phyloP scores from a whole-genome alignment of 2,797 vertebrate species.

The Argya squamiceps region DNA sequence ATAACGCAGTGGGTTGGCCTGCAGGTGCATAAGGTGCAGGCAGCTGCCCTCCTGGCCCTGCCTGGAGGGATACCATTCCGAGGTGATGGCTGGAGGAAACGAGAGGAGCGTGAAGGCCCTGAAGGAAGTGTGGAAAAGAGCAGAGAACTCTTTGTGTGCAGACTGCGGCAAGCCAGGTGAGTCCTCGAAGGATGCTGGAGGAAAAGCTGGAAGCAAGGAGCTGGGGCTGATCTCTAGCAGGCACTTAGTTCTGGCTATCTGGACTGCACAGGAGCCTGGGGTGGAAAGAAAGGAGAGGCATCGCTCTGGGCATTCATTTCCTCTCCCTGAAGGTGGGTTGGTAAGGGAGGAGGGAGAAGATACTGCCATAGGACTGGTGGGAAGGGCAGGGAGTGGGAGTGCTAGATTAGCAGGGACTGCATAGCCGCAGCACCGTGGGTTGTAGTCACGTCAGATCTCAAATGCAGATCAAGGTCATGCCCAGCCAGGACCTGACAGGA shows the following conservation, averaged over 20 bases:
- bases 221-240: neutral
- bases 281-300: neutral
- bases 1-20: neutral
- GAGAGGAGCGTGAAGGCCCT: slow-evolving; percentile 44
- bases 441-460: neutral
- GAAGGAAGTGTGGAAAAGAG: slow-evolving; percentile 65
- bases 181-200: neutral
- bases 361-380: neutral
- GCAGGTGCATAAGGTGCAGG: neutral
- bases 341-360: neutral
- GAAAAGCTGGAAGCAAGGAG: neutral
- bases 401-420: neutral
- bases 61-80: neutral
- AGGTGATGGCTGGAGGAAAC: slow-evolving; percentile 46
- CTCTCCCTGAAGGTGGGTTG: neutral
- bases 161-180: slow-evolving; percentile 68
- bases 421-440: neutral
- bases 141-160: slow-evolving; percentile 63
- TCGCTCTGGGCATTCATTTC: neutral
- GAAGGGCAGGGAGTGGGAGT: neutral
- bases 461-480: slow-evolving; percentile 23
- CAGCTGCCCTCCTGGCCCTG: neutral
- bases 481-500: slow-evolving; percentile 54
- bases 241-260: neutral
- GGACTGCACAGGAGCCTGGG: neutral